Conservation (phyloP, 2,888 invertebrate genomes). For the Yponomeuta plumbellus region DNA sequence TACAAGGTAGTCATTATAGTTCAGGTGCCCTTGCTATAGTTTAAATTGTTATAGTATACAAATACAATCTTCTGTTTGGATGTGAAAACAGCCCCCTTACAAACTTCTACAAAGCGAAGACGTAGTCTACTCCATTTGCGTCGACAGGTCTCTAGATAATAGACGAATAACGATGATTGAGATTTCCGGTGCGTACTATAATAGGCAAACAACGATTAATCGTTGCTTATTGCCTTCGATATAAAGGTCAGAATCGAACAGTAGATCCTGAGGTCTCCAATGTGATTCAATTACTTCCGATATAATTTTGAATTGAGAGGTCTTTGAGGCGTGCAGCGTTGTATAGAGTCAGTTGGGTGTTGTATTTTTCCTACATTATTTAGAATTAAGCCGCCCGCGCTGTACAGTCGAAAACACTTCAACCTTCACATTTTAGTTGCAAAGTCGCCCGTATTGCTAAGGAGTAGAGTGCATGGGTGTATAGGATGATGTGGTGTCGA, state of each 20-base stretch:
- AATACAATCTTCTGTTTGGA: no score
- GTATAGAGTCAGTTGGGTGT: not conserved
- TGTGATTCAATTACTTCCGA: not conserved
- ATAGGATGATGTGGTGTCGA: no score
- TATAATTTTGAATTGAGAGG: not conserved
- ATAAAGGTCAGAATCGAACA: not conserved
- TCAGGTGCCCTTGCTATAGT: no score
- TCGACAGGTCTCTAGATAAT: not conserved
- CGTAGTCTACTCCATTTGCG: not conserved
- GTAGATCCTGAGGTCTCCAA: not conserved
- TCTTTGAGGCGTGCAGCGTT: not conserved
- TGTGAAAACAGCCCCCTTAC: no score
- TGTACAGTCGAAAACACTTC: no score
- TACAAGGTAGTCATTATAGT: no score
- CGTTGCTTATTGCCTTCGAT: not conserved
- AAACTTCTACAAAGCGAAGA: no score
- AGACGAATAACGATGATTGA: constrained; percentile 31
- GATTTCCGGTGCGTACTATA: constrained; percentile 11
- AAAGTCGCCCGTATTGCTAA: no score
- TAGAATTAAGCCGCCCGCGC: no score
- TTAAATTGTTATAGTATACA: no score
- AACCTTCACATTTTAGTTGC: no score
- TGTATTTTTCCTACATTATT: not conserved
- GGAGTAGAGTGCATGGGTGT: no score
- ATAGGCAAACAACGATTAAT: not conserved